Evolutionary conservation across 2,888 invertebrate species (phyloP).

Genomic region (Coecobrya sp.): DNA sequence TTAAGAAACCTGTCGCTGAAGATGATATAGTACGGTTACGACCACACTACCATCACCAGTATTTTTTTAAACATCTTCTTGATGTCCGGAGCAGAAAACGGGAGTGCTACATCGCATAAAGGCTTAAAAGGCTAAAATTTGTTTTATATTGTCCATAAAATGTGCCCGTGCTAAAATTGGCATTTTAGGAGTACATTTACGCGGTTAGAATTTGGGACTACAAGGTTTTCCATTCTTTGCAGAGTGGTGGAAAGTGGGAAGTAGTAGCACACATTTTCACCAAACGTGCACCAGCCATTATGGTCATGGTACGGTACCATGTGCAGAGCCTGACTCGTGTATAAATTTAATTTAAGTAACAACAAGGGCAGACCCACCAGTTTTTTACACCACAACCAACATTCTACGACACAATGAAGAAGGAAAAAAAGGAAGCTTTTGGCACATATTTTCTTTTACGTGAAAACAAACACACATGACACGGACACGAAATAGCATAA

Average conservation of each 20-base stretch:
- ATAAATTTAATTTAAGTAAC: slow-evolving; percentile 60
- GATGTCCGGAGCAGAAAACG: slow-evolving; percentile 53
- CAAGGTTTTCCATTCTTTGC: not conserved
- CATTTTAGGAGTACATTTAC: slow-evolving; percentile 44
- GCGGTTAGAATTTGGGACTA: not conserved
- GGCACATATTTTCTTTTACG: slow-evolving; percentile 10
- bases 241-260: not conserved
- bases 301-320: slow-evolving; percentile 42
- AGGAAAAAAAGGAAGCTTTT: not conserved
- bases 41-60: slow-evolving; percentile 23
- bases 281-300: slow-evolving; percentile 4
- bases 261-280: not conserved
- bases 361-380: slow-evolving; percentile 48
- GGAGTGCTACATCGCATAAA: not conserved
- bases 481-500: not conserved
- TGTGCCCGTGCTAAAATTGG: slow-evolving; percentile 38
- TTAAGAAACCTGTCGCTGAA: slow-evolving; percentile 38
- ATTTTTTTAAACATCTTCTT: slow-evolving; percentile 38
- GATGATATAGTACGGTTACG: slow-evolving; percentile 31
- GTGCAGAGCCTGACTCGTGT: slow-evolving; percentile 27
- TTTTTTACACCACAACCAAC: not conserved
- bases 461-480: slow-evolving; percentile 14
- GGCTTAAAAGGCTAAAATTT: slow-evolving; percentile 49
- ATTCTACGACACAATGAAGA: not conserved
- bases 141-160: slow-evolving; percentile 69